Conservation (phyloP, 92 coral and sea anemone genomes). For the Blastomussa wellsi region DNA sequence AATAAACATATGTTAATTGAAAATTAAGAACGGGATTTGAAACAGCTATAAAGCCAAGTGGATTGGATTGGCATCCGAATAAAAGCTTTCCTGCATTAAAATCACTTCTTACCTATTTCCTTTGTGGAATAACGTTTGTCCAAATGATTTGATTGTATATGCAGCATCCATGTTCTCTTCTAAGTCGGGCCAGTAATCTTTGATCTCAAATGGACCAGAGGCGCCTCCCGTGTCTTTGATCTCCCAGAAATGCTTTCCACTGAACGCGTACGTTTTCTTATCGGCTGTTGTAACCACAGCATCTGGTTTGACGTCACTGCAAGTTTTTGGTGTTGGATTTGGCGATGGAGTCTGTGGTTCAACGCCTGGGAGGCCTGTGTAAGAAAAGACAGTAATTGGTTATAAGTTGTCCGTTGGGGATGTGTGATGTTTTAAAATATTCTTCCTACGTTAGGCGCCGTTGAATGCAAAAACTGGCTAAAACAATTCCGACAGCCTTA, state of each 20-base stretch:
- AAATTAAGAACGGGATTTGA: no score
- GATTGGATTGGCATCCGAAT: background rate
- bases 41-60: no score
- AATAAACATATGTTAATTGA: no score
- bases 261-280: slow-evolving; percentile 58
- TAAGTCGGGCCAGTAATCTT: slow-evolving; percentile 52
- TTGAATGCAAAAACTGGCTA: background rate
- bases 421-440: no score
- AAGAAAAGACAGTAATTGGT: background rate
- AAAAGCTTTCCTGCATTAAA: no score
- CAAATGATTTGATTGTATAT: slow-evolving; percentile 36
- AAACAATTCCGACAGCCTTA: background rate
- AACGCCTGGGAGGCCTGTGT: slow-evolving; percentile 33
- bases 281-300: slow-evolving; percentile 54
- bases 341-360: slow-evolving; percentile 48
- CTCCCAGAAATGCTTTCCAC: slow-evolving; percentile 58
- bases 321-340: slow-evolving; percentile 55
- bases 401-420: background rate
- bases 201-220: slow-evolving; percentile 32
- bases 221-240: slow-evolving; percentile 37
- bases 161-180: slow-evolving; percentile 61
- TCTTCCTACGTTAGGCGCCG: background rate
- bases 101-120: slow-evolving; percentile 50
- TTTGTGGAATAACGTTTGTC: slow-evolving; percentile 56
- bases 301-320: slow-evolving; percentile 50